phyloP scores from a whole-genome alignment of 37 sponge, comb jelly and placozoan species.

The Halichondria panicea region DNA sequence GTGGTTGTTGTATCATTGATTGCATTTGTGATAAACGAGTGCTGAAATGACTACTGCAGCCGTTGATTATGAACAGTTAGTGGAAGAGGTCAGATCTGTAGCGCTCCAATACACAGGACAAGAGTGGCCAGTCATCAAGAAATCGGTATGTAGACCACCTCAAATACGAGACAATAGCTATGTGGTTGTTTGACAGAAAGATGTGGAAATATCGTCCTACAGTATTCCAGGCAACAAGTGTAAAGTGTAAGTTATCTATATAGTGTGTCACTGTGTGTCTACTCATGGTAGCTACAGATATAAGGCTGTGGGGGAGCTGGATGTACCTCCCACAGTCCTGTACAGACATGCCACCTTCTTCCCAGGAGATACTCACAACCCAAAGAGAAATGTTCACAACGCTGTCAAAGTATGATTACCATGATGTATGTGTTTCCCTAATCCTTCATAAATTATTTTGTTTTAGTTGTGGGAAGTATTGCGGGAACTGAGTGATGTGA shows the following conservation, averaged over 20 bases:
- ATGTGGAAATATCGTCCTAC: too few relatives aligned
- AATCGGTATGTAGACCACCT: constrained; percentile 16
- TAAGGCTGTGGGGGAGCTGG: constrained; percentile 43
- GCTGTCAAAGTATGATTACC: constrained; percentile 23
- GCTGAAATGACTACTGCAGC: neutral
- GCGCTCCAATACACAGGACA: constrained; percentile 16
- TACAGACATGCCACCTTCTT: constrained; percentile 5
- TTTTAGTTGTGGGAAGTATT: constrained; percentile 35
- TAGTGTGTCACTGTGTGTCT: neutral
- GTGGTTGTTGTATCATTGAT: too few relatives aligned
- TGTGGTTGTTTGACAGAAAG: too few relatives aligned
- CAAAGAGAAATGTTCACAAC: constrained; percentile 14
- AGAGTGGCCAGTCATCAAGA: constrained; percentile 35
- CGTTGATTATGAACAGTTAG: neutral
- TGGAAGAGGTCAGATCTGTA: constrained; percentile 5
- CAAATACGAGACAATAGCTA: neutral
- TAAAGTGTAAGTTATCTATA: neutral
- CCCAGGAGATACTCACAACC: constrained; percentile 7
- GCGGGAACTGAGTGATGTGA: constrained; percentile 32
- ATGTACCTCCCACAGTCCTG: constrained; percentile 5
- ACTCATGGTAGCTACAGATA: constrained; percentile 6
- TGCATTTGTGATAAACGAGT: too few relatives aligned
- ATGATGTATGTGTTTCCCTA: neutral
- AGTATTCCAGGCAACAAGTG: neutral
- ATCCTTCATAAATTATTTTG: neutral